Percentiles rank a stretch among this genome's conserved stretches.
Evolutionary conservation across 2,113 vertebrate species (phyloP).

Genomic region (Etheostoma cragini): DNA sequence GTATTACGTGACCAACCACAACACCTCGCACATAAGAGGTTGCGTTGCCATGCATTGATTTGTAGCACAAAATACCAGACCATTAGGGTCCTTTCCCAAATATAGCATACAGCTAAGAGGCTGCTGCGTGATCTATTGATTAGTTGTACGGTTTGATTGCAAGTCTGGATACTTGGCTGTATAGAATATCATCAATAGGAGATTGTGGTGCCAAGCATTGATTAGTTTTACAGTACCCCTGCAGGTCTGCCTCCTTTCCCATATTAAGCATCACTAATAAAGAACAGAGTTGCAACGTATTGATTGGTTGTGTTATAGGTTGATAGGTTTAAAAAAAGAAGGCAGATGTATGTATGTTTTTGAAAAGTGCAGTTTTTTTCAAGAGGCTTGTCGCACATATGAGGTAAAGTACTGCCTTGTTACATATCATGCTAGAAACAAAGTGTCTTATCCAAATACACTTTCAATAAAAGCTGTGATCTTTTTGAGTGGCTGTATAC

Average conservation of each 20-base stretch:
- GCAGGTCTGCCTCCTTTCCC: slow-evolving; percentile 27
- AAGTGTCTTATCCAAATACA: not conserved
- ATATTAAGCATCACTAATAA: slow-evolving; percentile 19
- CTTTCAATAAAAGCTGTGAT: not conserved
- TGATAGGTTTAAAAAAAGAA: slow-evolving; percentile 1
- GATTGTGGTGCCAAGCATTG: slow-evolving; percentile 34
- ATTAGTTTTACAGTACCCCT: slow-evolving; percentile 32
- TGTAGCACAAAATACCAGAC: not conserved
- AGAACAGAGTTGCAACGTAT: slow-evolving; percentile 8
- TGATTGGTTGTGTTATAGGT: slow-evolving; percentile 4
- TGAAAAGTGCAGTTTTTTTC: not conserved
- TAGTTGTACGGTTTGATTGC: slow-evolving; percentile 21
- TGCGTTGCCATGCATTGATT: slow-evolving; percentile 18
- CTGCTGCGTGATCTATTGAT: slow-evolving; percentile 38
- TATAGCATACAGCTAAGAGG: slow-evolving; percentile 29
- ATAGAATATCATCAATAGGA: slow-evolving; percentile 38
- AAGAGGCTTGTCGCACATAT: not conserved
- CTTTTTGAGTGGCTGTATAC: not conserved
- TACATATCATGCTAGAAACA: not conserved
- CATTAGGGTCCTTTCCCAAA: slow-evolving; percentile 23
- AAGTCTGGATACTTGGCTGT: slow-evolving; percentile 17
- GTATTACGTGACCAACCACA: slow-evolving; percentile 12
- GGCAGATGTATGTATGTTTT: not conserved
- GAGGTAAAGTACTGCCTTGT: not conserved
- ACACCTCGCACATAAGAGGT: not conserved